Percentiles rank a stretch among this genome's conserved stretches.
Evolutionary conservation across 1,140 invertebrate species (phyloP).

Genomic region (Cyclargus thomasi): DNA sequence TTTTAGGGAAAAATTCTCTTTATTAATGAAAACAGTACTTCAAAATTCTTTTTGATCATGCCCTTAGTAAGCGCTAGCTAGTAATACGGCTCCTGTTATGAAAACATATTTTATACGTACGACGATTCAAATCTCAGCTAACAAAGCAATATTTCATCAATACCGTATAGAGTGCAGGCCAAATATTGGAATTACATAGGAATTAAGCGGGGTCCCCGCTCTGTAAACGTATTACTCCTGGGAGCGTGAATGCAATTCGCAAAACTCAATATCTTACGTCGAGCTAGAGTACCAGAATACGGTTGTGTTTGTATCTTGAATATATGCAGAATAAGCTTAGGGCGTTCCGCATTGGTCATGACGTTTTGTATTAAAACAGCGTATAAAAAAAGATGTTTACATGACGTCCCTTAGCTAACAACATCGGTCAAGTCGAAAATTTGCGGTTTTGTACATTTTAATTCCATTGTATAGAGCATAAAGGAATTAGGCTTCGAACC

Average conservation of each 20-base stretch:
- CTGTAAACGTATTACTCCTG: conserved; percentile 25
- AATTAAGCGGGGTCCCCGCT: not conserved
- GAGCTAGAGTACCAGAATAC: conserved; percentile 8
- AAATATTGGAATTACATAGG: conserved; percentile 1
- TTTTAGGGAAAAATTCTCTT: too few relatives aligned
- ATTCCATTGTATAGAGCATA: too few relatives aligned
- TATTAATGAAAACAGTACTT: too few relatives aligned
- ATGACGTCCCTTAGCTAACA: too few relatives aligned
- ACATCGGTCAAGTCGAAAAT: too few relatives aligned
- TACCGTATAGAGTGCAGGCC: not conserved
- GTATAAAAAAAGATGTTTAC: too few relatives aligned
- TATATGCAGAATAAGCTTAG: not conserved
- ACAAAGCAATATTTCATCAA: not conserved
- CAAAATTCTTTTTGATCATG: too few relatives aligned
- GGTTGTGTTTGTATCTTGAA: conserved; percentile 22
- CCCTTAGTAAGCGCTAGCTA: too few relatives aligned
- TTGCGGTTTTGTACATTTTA: too few relatives aligned
- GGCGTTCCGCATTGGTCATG: not conserved
- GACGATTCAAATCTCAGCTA: not conserved
- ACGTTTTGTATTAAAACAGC: not conserved
- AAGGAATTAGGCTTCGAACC: too few relatives aligned
- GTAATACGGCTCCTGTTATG: too few relatives aligned
- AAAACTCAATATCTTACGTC: conserved; percentile 31
- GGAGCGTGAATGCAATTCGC: conserved; percentile 30
- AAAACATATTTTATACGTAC: not conserved